Percentiles rank a stretch among this genome's conserved stretches.
Evolutionary conservation across 2,888 invertebrate genomes (phyloP).

Genomic region (Diarsia brunnea): DNA sequence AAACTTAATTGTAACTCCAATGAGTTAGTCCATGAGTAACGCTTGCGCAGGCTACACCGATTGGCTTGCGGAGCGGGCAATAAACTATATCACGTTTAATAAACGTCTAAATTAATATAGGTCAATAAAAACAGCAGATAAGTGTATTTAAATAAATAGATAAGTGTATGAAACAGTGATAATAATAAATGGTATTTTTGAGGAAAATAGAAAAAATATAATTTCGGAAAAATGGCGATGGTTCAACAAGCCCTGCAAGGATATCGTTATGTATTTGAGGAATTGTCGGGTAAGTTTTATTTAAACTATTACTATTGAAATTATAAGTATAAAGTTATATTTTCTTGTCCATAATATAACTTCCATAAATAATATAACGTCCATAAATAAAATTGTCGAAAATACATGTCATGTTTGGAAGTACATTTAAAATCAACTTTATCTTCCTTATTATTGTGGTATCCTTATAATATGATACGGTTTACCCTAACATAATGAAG

Average conservation of each 20-base stretch:
- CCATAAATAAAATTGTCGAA: neutral
- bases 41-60: slow-evolving; percentile 27
- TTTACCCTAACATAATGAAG: neutral
- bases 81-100: neutral
- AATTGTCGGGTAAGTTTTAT: slow-evolving; percentile 59
- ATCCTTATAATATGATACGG: neutral
- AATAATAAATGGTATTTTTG: slow-evolving; percentile 5
- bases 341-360: neutral
- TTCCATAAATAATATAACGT: neutral
- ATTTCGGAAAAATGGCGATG: slow-evolving; percentile 48
- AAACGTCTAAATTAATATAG: neutral
- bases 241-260: slow-evolving; percentile 60
- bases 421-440: neutral
- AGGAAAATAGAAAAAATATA: neutral
- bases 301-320: neutral
- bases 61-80: neutral
- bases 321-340: neutral
- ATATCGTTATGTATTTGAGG: slow-evolving; percentile 62
- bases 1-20: slow-evolving; percentile 25
- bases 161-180: slow-evolving; percentile 29
- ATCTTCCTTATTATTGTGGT: neutral
- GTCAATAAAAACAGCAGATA: neutral
- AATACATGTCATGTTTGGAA: neutral
- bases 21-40: slow-evolving; percentile 32
- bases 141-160: neutral